Base-by-base conservation (phyloP, 2,113 vertebrate species). In the Ramphastos sulfuratus region DNA sequence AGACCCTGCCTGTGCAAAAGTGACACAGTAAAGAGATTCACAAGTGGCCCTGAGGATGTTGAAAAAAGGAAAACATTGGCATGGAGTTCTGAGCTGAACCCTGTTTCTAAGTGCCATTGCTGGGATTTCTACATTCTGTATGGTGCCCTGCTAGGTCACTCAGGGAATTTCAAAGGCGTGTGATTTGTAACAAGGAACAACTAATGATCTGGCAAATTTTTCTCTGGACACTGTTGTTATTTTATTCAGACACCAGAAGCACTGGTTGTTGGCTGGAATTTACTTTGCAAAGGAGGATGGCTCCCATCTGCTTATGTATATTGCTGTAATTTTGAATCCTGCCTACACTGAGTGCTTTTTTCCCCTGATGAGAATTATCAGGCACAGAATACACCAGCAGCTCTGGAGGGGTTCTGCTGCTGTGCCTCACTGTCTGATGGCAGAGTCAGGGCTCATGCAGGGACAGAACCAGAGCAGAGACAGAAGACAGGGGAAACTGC, bases 11-110 rank as follows among this genome's bases (percentile, higher is more conserved):
- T 27, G 14, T 24, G 54, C 48, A 83, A 55, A 89, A 76, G 58
- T 14, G 15, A 18, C 33, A 25, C 1, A 3, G 19, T 76, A 54
- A 60, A 61, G 18, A 54, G 15, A 67, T 15, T 56, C 12, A 4
- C 5, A 25, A 24, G 17, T 59, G 33, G 24, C 2, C 2, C 70
- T 44, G 37, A 46, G 10, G 39, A 27, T 64, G 44, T 12, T 37
- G 55, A 54, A 83, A 89, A 93, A 79, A 39, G 54, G n/a, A 79
- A 87, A 93, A 79, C 27, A 59, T 63, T 83, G 67, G 6, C 17
- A 28, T 15, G n/a, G 46, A 35, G 35, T 12, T 9, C 18, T 50
- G 50, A n/a, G 23, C 60, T 79, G 54, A 39, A 8, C 16, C 25
- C 15, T 83, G 39, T 1, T 42, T 21, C 54, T 1, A 1, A 15